Conservation (phyloP, 2,888 invertebrate genomes). For the Griposia aprilina region DNA sequence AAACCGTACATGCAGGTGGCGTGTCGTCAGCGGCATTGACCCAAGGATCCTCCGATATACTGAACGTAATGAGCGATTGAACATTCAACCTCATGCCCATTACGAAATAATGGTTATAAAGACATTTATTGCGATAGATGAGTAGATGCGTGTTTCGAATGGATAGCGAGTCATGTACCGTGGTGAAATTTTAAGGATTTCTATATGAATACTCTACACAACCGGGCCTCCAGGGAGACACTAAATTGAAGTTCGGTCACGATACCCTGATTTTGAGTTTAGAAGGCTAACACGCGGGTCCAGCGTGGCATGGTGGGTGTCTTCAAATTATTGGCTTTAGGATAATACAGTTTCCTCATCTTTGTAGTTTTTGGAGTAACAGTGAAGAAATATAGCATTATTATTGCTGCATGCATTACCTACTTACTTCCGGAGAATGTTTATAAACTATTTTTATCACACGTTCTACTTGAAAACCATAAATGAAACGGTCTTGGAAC, state of each 20-base stretch:
- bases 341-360: background rate
- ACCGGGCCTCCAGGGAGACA: background rate
- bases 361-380: too few species aligned
- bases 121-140: conserved; percentile 25
- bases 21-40: conserved; percentile 57
- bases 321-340: background rate
- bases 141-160: background rate
- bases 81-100: conserved; percentile 46
- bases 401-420: background rate
- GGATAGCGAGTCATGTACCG: background rate
- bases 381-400: background rate
- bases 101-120: conserved; percentile 38
- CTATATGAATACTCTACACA: background rate
- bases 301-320: background rate
- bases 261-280: background rate
- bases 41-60: conserved; percentile 50
- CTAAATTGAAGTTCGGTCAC: background rate
- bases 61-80: conserved; percentile 31
- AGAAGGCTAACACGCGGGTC: background rate
- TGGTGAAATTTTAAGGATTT: conserved; percentile 8
- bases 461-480: conserved; percentile 49
- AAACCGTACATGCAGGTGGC: conserved; percentile 8
- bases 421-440: conserved; percentile 32
- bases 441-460: conserved; percentile 43
- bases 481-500: conserved; percentile 28